Conservation (phyloP, 2,888 invertebrate genomes). For the Fragum sueziense region DNA sequence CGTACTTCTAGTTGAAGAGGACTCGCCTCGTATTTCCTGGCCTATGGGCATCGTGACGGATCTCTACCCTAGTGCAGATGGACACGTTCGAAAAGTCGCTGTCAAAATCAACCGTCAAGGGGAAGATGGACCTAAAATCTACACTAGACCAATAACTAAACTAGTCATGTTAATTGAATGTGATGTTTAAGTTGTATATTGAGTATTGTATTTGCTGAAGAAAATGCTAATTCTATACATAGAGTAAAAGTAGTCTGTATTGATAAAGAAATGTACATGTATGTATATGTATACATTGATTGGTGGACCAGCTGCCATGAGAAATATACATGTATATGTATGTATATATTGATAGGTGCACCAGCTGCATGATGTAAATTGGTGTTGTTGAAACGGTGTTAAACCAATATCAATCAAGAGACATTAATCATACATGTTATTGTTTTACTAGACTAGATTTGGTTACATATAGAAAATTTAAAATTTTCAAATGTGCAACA, state of each 20-base stretch:
- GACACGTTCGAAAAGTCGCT: constrained; percentile 16
- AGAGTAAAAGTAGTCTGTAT: background rate
- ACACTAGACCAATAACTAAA: constrained; percentile 17
- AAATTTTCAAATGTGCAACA: too few species aligned
- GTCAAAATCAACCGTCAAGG: background rate
- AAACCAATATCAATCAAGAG: too few species aligned
- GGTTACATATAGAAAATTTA: too few species aligned
- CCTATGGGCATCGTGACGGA: constrained; percentile 22
- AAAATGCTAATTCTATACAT: too few species aligned
- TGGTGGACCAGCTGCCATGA: background rate
- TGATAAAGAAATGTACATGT: background rate
- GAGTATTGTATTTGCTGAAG: too few species aligned
- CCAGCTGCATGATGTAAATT: too few species aligned
- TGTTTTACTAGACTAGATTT: too few species aligned
- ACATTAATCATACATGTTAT: too few species aligned
- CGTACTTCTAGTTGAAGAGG: constrained; percentile 21
- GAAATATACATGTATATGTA: background rate
- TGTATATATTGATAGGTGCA: background rate
- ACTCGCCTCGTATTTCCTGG: constrained; percentile 15
- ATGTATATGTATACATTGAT: background rate
- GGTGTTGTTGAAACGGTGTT: too few species aligned
- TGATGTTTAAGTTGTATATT: too few species aligned
- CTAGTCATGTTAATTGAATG: constrained; percentile 16
- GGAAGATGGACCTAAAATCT: background rate
- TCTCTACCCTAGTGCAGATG: background rate